Percentiles rank a stretch among this genome's conserved stretches.
phyloP scores from a whole-genome alignment of 1,140 invertebrate species.

The Listronotus bonariensis region DNA sequence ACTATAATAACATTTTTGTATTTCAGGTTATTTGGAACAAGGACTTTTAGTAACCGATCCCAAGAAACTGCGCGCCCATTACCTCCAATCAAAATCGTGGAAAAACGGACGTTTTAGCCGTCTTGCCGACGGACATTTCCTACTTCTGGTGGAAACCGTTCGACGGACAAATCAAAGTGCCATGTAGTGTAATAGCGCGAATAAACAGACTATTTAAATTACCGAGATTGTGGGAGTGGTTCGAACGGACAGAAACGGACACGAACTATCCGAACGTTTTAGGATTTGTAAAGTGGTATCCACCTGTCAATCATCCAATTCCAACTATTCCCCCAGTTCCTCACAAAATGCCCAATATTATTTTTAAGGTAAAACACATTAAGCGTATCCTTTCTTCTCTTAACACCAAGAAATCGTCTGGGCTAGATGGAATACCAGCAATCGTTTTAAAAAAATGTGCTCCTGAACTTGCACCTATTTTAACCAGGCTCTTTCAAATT shows the following conservation, averaged over 20 bases:
- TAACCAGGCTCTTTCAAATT: too few relatives aligned
- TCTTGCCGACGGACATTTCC: constrained; percentile 86
- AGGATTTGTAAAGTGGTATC: constrained; percentile 85
- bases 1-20: too few relatives aligned
- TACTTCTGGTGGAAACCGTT: constrained; percentile 75
- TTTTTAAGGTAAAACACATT: too few relatives aligned
- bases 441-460: too few relatives aligned
- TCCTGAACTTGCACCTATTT: too few relatives aligned
- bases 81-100: constrained; percentile 72
- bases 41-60: constrained; percentile 87
- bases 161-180: constrained; percentile 64
- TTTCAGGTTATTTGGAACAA: constrained; percentile 88
- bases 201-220: constrained; percentile 84
- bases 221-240: constrained; percentile 85
- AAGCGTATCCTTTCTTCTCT: too few relatives aligned
- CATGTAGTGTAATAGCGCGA: constrained; percentile 81
- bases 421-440: too few relatives aligned
- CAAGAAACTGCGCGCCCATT: constrained; percentile 75
- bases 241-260: constrained; percentile 90
- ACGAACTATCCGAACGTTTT: constrained; percentile 92
- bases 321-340: too few relatives aligned
- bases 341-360: too few relatives aligned
- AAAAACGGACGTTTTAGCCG: constrained; percentile 75
- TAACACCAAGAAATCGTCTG: too few relatives aligned
- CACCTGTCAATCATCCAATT: too few relatives aligned